Percentiles rank a stretch among this genome's conserved stretches.
Conservation (phyloP, 2,113 vertebrate species). For the Mohoua ochrocephala region DNA sequence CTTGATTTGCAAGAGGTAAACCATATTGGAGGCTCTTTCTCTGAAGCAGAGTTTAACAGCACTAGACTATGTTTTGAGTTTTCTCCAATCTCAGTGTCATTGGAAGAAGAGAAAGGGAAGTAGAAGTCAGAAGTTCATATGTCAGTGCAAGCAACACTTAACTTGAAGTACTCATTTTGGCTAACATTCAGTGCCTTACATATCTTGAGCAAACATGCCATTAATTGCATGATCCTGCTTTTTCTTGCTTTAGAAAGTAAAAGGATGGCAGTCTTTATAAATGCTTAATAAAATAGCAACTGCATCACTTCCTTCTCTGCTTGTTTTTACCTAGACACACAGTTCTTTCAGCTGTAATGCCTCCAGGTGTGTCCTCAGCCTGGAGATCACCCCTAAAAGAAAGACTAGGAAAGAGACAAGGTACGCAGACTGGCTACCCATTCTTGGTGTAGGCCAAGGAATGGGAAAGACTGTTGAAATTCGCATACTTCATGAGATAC, state of each 20-base stretch:
- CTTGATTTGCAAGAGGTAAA: neutral
- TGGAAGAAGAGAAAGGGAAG: neutral
- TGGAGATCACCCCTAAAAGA: neutral
- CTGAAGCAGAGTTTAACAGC: neutral
- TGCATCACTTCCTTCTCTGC: neutral
- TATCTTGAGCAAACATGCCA: neutral
- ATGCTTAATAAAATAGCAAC: neutral
- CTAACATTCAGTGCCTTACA: neutral
- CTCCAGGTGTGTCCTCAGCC: neutral
- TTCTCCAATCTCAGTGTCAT: neutral
- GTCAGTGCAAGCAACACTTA: neutral
- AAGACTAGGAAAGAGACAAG: neutral
- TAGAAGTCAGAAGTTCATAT: neutral
- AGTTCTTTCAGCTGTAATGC: neutral
- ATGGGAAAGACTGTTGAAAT: neutral
- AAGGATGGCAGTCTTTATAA: neutral
- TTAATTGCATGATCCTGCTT: neutral
- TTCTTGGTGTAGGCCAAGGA: neutral
- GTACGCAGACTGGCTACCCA: neutral
- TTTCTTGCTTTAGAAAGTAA: neutral
- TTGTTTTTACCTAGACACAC: neutral
- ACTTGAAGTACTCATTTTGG: neutral
- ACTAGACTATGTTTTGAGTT: neutral
- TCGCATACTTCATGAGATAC: neutral
- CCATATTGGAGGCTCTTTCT: neutral